Evolutionary conservation across 2,888 invertebrate genomes (phyloP).

Genomic region (Anthrax anthrax): DNA sequence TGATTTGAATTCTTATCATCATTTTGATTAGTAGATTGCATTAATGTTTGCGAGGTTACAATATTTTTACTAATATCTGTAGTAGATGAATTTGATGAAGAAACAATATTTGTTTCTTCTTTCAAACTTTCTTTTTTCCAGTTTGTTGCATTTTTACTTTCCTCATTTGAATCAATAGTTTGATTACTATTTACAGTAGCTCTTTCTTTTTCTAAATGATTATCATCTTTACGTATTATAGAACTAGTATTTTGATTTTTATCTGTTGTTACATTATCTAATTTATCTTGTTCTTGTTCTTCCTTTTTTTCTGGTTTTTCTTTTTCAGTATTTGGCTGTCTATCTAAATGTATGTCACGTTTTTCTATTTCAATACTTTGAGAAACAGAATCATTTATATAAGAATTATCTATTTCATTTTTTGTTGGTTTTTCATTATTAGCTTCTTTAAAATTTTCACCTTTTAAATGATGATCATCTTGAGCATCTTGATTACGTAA

Average conservation of each 20-base stretch:
- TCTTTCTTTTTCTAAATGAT: too few species aligned
- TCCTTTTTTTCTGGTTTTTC: too few species aligned
- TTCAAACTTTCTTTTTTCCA: neutral
- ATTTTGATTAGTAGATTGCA: neutral
- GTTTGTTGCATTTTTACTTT: neutral
- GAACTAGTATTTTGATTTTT: too few species aligned
- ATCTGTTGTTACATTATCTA: too few species aligned
- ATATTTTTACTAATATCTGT: neutral
- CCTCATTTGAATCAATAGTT: too few species aligned
- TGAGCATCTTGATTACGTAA: neutral
- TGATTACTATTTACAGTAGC: too few species aligned
- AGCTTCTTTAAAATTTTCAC: neutral
- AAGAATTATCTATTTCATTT: neutral
- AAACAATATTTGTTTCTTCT: neutral
- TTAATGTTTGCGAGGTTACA: neutral
- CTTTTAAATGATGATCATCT: neutral
- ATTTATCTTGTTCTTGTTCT: too few species aligned
- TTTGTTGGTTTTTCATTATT: constrained; percentile 2
- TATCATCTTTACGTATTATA: too few species aligned
- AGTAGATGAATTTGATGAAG: constrained; percentile 2
- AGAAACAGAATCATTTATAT: too few species aligned
- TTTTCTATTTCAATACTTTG: too few species aligned
- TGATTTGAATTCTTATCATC: neutral
- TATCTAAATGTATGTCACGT: too few species aligned
- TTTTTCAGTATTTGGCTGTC: too few species aligned